Evolutionary conservation across 2,797 vertebrate species (phyloP).

Genomic region (Brotula barbata): DNA sequence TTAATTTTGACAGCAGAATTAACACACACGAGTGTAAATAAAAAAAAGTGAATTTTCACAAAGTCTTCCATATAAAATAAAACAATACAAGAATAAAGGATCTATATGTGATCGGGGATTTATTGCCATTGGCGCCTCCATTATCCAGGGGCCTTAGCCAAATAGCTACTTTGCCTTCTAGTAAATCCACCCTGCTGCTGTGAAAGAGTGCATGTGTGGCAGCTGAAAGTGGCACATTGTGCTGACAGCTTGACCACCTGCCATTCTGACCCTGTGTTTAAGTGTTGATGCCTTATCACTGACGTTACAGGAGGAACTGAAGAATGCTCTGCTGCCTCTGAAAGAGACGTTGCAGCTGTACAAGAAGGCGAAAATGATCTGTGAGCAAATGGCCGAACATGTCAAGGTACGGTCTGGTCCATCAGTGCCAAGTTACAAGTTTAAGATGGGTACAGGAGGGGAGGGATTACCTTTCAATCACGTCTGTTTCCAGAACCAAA

Average conservation of each 20-base stretch:
- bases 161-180: too few species aligned
- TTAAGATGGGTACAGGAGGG: background rate
- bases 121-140: too few species aligned
- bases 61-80: too few species aligned
- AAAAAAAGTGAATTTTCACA: too few species aligned
- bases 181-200: too few species aligned
- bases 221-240: constrained; percentile 55
- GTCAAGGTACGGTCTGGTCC: constrained; percentile 72
- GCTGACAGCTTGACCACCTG: constrained; percentile 49
- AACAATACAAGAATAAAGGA: too few species aligned
- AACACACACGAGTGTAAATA: too few species aligned
- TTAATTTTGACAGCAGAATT: too few species aligned
- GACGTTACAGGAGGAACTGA: constrained; percentile 79
- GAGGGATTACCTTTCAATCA: constrained; percentile 15
- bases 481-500: constrained; percentile 72
- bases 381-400: constrained; percentile 76
- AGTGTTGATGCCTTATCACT: constrained; percentile 49
- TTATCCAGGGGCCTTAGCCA: too few species aligned
- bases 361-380: constrained; percentile 67
- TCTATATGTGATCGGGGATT: too few species aligned
- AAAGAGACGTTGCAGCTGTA: constrained; percentile 78
- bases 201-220: constrained; percentile 37
- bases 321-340: constrained; percentile 75
- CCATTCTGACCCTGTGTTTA: constrained; percentile 53
- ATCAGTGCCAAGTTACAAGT: constrained; percentile 13